A percentile compares a stretch with the other conserved stretches of the same genome.
phyloP scores from a whole-genome alignment of 2,888 invertebrate genomes.

The Tinea semifulvella region DNA sequence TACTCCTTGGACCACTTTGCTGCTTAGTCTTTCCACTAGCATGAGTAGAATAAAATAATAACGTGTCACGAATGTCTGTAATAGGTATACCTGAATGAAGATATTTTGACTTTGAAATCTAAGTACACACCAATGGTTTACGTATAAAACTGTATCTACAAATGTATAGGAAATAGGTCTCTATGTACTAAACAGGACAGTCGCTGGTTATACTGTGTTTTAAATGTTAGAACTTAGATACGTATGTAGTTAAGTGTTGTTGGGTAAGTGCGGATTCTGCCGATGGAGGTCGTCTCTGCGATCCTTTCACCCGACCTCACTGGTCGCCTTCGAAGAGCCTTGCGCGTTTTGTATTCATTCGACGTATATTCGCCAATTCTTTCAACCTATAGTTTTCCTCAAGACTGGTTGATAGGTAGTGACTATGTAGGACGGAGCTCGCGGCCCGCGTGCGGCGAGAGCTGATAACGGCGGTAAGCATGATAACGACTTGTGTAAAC shows the following conservation, averaged over 20 bases:
- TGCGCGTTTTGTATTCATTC: conserved; percentile 11
- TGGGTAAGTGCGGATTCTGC: conserved; percentile 3
- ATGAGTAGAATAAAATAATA: no score
- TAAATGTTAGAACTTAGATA: no score
- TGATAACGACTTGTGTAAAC: conserved; percentile 11
- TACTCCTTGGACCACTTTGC: no score
- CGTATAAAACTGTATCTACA: no score
- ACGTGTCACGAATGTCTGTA: no score
- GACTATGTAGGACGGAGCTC: not conserved
- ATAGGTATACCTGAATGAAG: no score
- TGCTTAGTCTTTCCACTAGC: no score
- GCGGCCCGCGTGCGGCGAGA: not conserved
- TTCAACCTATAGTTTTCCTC: conserved; percentile 1
- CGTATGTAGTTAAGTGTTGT: not conserved
- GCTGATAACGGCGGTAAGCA: conserved; percentile 8
- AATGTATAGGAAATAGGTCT: no score
- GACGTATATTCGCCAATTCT: conserved; percentile 9
- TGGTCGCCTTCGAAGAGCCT: conserved; percentile 10
- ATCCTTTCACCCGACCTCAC: conserved; percentile 13
- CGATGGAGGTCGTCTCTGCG: conserved; percentile 2
- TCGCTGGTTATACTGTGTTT: no score
- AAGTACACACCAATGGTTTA: no score
- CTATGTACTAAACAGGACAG: no score
- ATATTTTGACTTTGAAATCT: no score
- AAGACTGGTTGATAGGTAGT: not conserved